Evolutionary conservation across 2,797 vertebrate genomes (phyloP).

Genomic region (Ciconia nigra): DNA sequence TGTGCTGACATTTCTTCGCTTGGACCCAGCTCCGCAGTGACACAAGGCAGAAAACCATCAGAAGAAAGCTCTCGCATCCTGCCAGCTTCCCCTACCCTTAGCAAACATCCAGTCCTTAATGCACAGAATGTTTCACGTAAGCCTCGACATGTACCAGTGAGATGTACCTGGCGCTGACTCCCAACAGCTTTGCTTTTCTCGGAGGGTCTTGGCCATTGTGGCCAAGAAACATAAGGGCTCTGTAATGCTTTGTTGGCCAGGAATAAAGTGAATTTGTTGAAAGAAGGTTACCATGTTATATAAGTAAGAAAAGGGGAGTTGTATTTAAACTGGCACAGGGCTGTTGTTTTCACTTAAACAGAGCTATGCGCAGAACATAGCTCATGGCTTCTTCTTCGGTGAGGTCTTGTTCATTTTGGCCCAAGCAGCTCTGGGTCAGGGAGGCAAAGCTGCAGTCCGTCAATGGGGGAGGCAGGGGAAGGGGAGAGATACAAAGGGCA

Average conservation of each 20-base stretch:
- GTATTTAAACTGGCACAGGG: conserved; percentile 61
- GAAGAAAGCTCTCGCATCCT: neutral
- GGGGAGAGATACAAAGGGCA: neutral
- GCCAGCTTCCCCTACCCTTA: neutral
- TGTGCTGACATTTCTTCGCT: neutral
- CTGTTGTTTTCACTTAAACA: conserved; percentile 54
- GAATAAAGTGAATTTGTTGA: conserved; percentile 19
- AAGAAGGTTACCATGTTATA: conserved; percentile 47
- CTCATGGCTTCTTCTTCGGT: conserved; percentile 2
- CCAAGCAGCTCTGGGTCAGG: neutral
- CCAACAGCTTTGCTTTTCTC: neutral
- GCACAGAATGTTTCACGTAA: neutral
- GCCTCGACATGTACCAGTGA: neutral
- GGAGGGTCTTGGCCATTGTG: neutral
- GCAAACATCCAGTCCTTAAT: neutral
- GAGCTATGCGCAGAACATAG: conserved; percentile 27
- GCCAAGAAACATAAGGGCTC: conserved; percentile 44
- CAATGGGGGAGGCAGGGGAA: neutral
- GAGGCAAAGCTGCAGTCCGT: neutral
- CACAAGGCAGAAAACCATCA: neutral
- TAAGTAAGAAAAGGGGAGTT: conserved; percentile 40
- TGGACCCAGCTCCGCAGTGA: neutral
- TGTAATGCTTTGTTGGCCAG: conserved; percentile 3
- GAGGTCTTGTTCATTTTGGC: conserved; percentile 67
- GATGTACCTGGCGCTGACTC: neutral